Percentiles rank a stretch among this genome's conserved stretches.
These are phyloP conservation scores for Chrysocyon brachyurus DNA, from an alignment of 2,797 vertebrate species.

Conservation along the genomic window DNA sequence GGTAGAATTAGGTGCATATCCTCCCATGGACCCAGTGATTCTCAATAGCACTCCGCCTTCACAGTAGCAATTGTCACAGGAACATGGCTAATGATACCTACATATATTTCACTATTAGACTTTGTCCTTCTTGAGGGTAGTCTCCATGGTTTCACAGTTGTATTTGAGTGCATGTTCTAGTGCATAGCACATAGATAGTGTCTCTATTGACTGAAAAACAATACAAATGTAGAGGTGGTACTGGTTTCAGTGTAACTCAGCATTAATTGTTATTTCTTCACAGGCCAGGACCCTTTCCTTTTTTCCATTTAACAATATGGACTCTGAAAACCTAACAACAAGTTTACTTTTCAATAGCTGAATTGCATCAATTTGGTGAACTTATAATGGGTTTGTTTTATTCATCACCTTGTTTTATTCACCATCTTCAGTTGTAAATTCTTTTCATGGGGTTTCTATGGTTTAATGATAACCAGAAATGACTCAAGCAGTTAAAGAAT, in stretches of 20 bases:
- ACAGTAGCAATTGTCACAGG: neutral
- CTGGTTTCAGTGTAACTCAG: neutral
- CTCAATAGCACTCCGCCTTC: neutral
- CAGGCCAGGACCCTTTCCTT: slow-evolving; percentile 23
- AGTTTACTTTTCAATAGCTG: slow-evolving; percentile 76
- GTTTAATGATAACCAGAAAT: slow-evolving; percentile 84
- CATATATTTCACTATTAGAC: neutral
- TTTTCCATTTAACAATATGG: slow-evolving; percentile 64
- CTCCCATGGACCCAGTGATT: neutral
- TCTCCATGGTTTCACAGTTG: neutral
- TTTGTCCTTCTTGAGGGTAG: neutral
- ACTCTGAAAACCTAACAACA: slow-evolving; percentile 67
- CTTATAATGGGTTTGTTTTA: slow-evolving; percentile 82
- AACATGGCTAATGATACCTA: neutral
- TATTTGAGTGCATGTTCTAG: neutral
- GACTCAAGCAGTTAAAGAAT: slow-evolving; percentile 76
- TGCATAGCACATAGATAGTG: neutral
- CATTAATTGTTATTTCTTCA: slow-evolving; percentile 41
- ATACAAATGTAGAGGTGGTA: neutral
- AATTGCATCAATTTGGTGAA: slow-evolving; percentile 72
- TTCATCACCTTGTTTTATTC: slow-evolving; percentile 81
- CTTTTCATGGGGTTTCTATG: slow-evolving; percentile 76
- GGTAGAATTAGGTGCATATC: neutral
- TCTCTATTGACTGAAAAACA: neutral
- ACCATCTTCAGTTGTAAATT: slow-evolving; percentile 74